Evolutionary conservation across 2,797 vertebrate genomes (phyloP), one percentile per base, ranked within the genome.

Genomic region (Sarcoramphus papa): DNA sequence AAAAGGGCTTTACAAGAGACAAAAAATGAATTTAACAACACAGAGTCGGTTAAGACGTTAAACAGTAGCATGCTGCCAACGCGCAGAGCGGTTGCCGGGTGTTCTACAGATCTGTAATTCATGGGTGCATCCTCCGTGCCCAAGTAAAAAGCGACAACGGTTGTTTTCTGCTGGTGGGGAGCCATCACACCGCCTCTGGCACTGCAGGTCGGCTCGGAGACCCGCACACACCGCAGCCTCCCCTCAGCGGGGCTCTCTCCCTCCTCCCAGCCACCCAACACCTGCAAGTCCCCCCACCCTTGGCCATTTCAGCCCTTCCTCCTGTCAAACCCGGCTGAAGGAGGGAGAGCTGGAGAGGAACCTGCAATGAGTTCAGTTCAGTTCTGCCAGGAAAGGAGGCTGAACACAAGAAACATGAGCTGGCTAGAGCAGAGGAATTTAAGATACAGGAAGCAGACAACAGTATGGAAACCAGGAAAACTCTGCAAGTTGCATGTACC

Each of bases 21-120:
- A n/a, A 10, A 27, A 57, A 50, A 5, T 3, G 5, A 30, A 24
- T 22, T 16, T 19, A 54, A 30, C 48, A 14, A 10, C 37, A 43
- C 1, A 4, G 28, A 18, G 37, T 0, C 4, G 41, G 41, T 23
- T 14, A 33, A 41, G 59, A 37, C 30, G 12, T 5, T 13, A 3
- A n/a, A 13, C 14, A 17, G 41, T 6, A 59, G 73, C 43, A 5
- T 1, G 13, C 11, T 12, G 62, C 50, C 1, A 1, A 7, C 50
- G 40, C 1, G 1, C 63, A 11, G 25, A 64, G 64, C 2, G 0
- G 51, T 3, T 63, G 19, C n/a, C 1, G 2, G 50, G 25, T 30
- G 50, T 59, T 19, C 64, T 10, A 5, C 69, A 33, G 45, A 31
- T 28, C 37, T 35, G n/a, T 12, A 35, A 47, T 12, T 48, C 57